A percentile compares a stretch with the other conserved stretches of the same genome.
Evolutionary conservation across 1,140 invertebrate species (phyloP).

Genomic region (Euura lappo): DNA sequence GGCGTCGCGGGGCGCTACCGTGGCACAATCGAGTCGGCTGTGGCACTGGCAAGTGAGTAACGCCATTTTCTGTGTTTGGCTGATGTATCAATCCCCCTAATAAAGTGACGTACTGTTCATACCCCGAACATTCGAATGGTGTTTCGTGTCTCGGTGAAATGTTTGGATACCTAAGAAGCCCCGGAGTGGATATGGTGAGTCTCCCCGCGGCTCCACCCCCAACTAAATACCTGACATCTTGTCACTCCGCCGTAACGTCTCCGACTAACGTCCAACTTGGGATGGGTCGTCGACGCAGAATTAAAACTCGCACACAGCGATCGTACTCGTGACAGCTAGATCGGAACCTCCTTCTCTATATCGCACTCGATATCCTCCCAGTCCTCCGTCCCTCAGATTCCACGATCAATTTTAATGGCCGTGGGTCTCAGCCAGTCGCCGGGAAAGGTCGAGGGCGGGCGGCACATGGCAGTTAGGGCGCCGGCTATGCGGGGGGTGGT

Average conservation of each 20-base stretch:
- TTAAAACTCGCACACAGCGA: too few relatives aligned
- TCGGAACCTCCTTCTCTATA: not conserved
- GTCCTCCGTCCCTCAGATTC: not conserved
- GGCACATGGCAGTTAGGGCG: constrained; percentile 24
- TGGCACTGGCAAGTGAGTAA: constrained; percentile 20
- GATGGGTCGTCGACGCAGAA: constrained; percentile 10
- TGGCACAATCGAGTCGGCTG: constrained; percentile 13
- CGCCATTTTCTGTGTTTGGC: constrained; percentile 33
- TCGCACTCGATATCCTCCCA: not conserved
- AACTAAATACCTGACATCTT: constrained; percentile 14
- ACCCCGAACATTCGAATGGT: not conserved
- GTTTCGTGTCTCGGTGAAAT: constrained; percentile 14
- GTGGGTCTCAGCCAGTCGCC: not conserved
- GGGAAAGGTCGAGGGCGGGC: constrained; percentile 23
- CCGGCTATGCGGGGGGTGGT: constrained; percentile 28
- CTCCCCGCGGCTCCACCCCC: not conserved
- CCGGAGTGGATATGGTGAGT: constrained; percentile 20
- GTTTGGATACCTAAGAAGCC: constrained; percentile 14
- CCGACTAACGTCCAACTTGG: not conserved
- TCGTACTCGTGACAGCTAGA: not conserved
- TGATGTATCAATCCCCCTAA: not conserved
- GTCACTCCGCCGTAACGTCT: not conserved
- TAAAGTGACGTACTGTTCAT: constrained; percentile 9
- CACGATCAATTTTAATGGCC: constrained; percentile 1
- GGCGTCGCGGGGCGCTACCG: constrained; percentile 2